Evolutionary conservation across 2,888 invertebrate species (phyloP).

Genomic region (Osmoderma eremita): DNA sequence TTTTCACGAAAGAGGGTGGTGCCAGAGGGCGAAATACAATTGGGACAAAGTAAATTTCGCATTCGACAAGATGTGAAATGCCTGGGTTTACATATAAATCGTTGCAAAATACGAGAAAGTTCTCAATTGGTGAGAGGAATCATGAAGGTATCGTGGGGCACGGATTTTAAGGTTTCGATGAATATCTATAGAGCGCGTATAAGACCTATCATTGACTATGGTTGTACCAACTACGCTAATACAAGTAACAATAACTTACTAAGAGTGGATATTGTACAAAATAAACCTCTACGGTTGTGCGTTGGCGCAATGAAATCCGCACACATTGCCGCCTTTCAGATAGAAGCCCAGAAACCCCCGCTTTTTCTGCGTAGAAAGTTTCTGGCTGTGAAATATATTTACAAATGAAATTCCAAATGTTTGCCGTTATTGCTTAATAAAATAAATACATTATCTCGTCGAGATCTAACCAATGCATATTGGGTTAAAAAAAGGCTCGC

Average conservation of each 20-base stretch:
- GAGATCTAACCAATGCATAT: no score
- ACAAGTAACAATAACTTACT: neutral
- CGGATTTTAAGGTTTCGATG: neutral
- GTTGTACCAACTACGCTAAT: neutral
- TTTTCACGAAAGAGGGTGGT: neutral
- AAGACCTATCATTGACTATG: neutral
- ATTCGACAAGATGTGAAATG: neutral
- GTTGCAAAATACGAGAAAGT: neutral
- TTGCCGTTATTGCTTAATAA: no score
- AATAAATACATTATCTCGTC: no score
- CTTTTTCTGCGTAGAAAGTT: neutral
- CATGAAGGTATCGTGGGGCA: no score
- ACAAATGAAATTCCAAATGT: no score
- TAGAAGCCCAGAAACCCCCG: neutral
- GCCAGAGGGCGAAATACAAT: neutral
- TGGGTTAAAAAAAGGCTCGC: no score
- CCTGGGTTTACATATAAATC: neutral
- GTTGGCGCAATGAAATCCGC: neutral
- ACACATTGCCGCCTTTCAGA: neutral
- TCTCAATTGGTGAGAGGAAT: neutral
- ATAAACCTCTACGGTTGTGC: neutral
- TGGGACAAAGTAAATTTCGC: neutral
- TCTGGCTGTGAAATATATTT: neutral
- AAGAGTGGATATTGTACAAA: neutral
- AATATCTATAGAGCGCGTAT: neutral